Evolutionary conservation across 92 coral and sea anemone species (phyloP).

Genomic region (Chrysogorgia sp.): DNA sequence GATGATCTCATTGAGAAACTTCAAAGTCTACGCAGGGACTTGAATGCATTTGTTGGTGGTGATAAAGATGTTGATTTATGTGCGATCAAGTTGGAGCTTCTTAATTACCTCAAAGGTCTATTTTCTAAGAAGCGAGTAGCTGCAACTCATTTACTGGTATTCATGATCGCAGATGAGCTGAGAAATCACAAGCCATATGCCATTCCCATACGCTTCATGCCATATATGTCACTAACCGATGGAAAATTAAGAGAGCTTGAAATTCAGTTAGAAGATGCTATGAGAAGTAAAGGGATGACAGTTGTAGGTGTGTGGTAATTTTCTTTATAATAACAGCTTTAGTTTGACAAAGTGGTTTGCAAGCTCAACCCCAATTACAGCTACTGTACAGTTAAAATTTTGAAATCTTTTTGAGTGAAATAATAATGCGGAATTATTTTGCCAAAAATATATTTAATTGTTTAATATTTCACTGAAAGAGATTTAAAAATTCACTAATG

Average conservation of each 20-base stretch:
- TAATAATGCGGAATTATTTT: too few relatives aligned
- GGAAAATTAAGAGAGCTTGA: conserved; percentile 21
- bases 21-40: conserved; percentile 11
- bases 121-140: conserved; percentile 12
- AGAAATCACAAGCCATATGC: conserved; percentile 42
- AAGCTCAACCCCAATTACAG: too few relatives aligned
- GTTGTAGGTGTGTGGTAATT: conserved; percentile 13
- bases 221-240: conserved; percentile 35
- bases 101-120: background rate
- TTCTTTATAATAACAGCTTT: too few relatives aligned
- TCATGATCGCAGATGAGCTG: conserved; percentile 54
- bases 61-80: conserved; percentile 13
- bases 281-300: background rate
- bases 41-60: conserved; percentile 35
- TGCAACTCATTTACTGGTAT: conserved; percentile 50
- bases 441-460: too few relatives aligned
- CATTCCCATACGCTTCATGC: conserved; percentile 47
- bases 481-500: too few relatives aligned
- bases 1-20: conserved; percentile 50
- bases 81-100: conserved; percentile 20
- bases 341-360: too few relatives aligned
- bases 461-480: too few relatives aligned
- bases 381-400: too few relatives aligned
- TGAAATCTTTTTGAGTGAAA: too few relatives aligned
- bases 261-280: background rate